Percentiles rank a stretch among this genome's conserved stretches.
Evolutionary conservation across 2,797 vertebrate genomes (phyloP).

Genomic region (Sebastes jordani): DNA sequence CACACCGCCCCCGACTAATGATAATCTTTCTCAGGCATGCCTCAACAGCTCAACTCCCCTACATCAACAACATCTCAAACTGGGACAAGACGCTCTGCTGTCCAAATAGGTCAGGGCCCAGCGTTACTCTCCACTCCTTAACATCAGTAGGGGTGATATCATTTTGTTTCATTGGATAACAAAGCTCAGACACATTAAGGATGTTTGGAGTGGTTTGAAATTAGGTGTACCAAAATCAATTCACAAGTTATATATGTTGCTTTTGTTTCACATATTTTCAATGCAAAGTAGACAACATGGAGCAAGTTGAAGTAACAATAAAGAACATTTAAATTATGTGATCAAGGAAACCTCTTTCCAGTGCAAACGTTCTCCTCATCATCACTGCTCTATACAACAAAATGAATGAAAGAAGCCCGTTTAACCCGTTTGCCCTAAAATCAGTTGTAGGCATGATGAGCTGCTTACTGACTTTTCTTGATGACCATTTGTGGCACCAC

Average conservation of each 20-base stretch:
- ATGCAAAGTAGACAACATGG: background rate
- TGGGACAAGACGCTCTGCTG: slow-evolving; percentile 50
- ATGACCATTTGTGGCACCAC: background rate
- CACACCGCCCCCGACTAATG: slow-evolving; percentile 60
- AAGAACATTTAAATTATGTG: background rate
- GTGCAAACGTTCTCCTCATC: background rate
- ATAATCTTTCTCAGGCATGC: slow-evolving; percentile 73
- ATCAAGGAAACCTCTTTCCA: background rate
- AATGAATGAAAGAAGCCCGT: background rate
- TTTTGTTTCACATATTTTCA: background rate
- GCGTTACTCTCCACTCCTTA: slow-evolving; percentile 4
- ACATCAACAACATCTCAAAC: slow-evolving; percentile 71
- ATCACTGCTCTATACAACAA: background rate
- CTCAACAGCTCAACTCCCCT: slow-evolving; percentile 56
- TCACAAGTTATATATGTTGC: background rate
- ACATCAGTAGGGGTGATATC: background rate
- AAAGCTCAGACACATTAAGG: background rate
- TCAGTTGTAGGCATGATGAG: background rate
- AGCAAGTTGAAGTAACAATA: background rate
- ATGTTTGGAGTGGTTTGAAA: slow-evolving; percentile 2
- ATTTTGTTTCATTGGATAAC: slow-evolving; percentile 16
- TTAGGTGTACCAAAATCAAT: background rate
- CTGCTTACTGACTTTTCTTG: background rate
- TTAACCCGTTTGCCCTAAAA: background rate
- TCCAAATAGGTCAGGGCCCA: slow-evolving; percentile 10